Evolutionary conservation across 2,113 vertebrate genomes (phyloP).

Genomic region (Ctenodactylus gundi): DNA sequence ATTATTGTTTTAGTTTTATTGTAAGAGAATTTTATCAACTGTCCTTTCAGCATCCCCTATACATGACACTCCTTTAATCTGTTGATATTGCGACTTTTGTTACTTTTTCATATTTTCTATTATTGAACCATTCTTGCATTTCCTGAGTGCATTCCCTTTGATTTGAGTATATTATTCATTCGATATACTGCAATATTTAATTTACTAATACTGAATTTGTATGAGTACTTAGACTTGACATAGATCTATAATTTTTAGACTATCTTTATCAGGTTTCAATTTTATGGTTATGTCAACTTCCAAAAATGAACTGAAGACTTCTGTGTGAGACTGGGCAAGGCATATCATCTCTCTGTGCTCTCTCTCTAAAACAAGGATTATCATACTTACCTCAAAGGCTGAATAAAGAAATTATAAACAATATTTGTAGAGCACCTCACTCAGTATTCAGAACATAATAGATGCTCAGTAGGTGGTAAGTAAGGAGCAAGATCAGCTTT

Average conservation of each 20-base stretch:
- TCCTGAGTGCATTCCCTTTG: neutral
- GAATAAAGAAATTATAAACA: neutral
- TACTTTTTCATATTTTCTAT: conserved; percentile 37
- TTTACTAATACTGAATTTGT: neutral
- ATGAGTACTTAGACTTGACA: conserved; percentile 20
- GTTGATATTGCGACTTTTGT: neutral
- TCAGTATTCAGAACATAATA: neutral
- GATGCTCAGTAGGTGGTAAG: neutral
- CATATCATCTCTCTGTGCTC: neutral
- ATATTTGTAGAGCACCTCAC: neutral
- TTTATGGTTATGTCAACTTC: conserved; percentile 13
- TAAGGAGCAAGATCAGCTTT: neutral
- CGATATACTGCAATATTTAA: neutral
- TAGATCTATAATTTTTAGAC: neutral
- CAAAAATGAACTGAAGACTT: neutral
- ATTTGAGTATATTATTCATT: neutral
- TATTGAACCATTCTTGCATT: conserved; percentile 4
- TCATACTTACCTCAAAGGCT: neutral
- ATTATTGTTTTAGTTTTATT: conserved; percentile 21
- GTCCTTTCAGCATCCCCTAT: neutral
- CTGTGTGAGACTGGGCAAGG: neutral
- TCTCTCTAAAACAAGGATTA: conserved; percentile 13
- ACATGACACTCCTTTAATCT: neutral
- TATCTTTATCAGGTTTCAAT: neutral
- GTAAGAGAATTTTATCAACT: neutral